Evolutionary conservation across 2,113 vertebrate genomes (phyloP).

Genomic region (Megalops atlanticus): DNA sequence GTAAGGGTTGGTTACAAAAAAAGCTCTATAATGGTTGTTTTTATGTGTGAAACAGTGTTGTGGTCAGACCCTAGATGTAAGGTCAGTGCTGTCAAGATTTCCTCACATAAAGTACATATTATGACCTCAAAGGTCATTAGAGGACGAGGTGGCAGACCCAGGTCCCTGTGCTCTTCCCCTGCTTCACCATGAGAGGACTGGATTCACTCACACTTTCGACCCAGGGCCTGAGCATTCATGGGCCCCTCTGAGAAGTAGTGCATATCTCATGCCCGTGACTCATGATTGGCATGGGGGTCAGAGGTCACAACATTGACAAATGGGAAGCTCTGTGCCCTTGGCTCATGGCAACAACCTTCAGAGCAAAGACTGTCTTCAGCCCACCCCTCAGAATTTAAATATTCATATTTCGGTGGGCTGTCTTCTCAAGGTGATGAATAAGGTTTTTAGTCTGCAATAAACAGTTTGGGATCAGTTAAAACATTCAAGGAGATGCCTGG

Average conservation of each 20-base stretch:
- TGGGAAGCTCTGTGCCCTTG: not conserved
- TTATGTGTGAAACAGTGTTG: not conserved
- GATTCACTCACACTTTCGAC: no score
- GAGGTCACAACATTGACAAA: not conserved
- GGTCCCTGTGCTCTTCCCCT: no score
- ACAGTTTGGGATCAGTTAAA: constrained; percentile 10
- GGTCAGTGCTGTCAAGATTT: not conserved
- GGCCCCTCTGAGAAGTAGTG: no score
- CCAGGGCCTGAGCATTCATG: not conserved
- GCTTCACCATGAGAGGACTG: no score
- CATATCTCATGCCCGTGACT: not conserved
- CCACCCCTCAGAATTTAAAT: not conserved
- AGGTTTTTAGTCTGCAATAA: constrained; percentile 19
- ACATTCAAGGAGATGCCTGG: constrained; percentile 13
- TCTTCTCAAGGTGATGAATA: not conserved
- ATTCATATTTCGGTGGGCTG: not conserved
- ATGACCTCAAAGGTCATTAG: no score
- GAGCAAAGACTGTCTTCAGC: not conserved
- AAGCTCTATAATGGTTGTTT: not conserved
- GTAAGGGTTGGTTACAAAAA: not conserved
- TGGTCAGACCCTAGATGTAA: not conserved
- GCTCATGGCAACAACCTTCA: not conserved
- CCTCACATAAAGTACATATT: not conserved
- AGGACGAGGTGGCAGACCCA: no score
- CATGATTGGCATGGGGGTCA: not conserved